phyloP scores from a whole-genome alignment of 2,113 vertebrate genomes.

The Carlito syrichta region DNA sequence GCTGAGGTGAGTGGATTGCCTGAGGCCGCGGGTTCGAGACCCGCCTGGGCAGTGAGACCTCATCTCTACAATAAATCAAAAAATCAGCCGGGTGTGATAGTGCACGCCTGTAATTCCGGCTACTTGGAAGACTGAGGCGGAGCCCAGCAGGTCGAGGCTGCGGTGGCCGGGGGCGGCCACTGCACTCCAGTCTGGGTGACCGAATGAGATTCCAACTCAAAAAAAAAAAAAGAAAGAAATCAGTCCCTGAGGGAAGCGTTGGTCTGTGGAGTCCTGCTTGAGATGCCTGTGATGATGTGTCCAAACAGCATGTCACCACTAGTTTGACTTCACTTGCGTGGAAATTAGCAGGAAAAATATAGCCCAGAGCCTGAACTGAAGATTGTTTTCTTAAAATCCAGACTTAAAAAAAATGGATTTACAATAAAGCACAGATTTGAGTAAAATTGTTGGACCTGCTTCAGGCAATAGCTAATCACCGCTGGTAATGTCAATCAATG shows the following conservation, averaged over 20 bases:
- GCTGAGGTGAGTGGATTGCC: no score
- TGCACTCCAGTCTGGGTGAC: no score
- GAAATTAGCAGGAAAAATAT: background rate
- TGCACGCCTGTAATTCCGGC: no score
- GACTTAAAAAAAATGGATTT: background rate
- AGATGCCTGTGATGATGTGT: fast-evolving
- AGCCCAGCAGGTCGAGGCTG: no score
- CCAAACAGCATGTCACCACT: background rate
- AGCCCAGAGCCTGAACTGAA: fast-evolving
- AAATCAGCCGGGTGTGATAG: no score
- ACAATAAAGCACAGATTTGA: background rate
- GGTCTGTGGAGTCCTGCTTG: background rate
- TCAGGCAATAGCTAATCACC: background rate
- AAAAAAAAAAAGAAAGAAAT: no score
- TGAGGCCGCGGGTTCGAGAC: no score
- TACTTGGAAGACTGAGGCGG: no score
- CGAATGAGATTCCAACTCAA: no score
- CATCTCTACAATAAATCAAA: no score
- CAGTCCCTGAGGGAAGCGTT: background rate
- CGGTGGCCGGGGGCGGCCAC: no score
- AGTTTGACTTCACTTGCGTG: background rate
- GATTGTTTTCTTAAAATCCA: background rate
- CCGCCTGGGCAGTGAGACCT: no score
- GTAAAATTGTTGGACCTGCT: background rate
- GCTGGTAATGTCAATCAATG: fast-evolving